A percentile compares a stretch with the other conserved stretches of the same genome.
phyloP scores from a whole-genome alignment of 1,140 invertebrate species.

The Whitmania pigra region DNA sequence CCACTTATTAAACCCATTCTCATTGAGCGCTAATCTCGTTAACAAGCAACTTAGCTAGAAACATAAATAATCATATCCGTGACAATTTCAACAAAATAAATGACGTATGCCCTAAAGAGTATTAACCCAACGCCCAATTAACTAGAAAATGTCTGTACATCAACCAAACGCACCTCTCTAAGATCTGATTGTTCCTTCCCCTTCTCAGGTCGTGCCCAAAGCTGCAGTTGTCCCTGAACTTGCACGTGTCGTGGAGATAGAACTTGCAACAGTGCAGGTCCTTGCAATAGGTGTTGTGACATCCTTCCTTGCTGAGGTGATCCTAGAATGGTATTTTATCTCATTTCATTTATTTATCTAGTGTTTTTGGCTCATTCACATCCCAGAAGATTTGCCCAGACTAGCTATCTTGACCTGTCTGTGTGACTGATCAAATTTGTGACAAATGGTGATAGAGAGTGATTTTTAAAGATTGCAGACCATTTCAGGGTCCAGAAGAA shows the following conservation, averaged over 20 bases:
- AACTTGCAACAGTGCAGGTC: constrained; percentile 9
- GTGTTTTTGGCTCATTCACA: too few relatives aligned
- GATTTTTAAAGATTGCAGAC: too few relatives aligned
- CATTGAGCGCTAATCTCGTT: background rate
- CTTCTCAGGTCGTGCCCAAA: background rate
- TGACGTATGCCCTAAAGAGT: background rate
- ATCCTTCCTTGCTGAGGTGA: constrained; percentile 4
- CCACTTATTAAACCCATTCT: too few relatives aligned
- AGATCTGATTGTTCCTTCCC: background rate
- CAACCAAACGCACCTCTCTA: background rate
- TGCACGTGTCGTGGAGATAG: background rate
- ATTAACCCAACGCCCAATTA: background rate
- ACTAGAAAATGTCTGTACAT: too few relatives aligned
- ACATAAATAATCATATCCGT: background rate
- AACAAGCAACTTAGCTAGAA: background rate
- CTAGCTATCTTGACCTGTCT: too few relatives aligned
- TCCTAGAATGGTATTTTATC: background rate
- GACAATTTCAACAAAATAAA: background rate
- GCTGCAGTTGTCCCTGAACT: background rate
- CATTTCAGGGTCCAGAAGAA: too few relatives aligned
- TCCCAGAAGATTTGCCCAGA: too few relatives aligned
- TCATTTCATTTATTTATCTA: too few relatives aligned
- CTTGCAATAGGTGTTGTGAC: constrained; percentile 2
- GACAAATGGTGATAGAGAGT: too few relatives aligned
- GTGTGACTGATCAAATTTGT: too few relatives aligned